Evolutionary conservation across 2,113 vertebrate genomes (phyloP), one percentile per base, ranked within the genome.

Genomic region (Zootoca vivipara): DNA sequence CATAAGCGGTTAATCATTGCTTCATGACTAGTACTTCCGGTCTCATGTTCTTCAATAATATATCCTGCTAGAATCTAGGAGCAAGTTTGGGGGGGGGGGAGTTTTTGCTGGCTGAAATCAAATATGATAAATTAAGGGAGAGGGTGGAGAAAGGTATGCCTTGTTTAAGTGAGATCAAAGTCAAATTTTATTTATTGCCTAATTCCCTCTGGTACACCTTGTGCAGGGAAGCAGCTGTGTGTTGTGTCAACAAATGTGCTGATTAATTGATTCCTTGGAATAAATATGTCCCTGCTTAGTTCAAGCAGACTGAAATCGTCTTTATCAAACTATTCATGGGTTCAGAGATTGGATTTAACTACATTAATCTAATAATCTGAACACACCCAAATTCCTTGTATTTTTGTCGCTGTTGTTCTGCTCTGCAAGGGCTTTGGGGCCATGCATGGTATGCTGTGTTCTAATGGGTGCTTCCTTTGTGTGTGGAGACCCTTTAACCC

Each of bases 121-220:
- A 81, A 78, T 85, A 85, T 69, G 74, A 94, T 78, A 92, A 89
- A 92, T 92, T 86, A 93, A 94, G 67, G 64, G 90, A 92, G 7
- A 16, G 2, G 88, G 86, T 89, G n/a, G 67, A 89, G 35, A 83
- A 67, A 89, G 89, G 83, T 90, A 72, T 78, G 33, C 28, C 89
- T 82, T 83, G 84, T 89, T 81, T 62, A 94, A 93, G 91, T 93
- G 84, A 92, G 58, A 90, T 93, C 87, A 91, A 89, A 93, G 46
- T 89, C 82, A 94, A 89, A 87, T 93, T 88, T 85, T 94, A 91
- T 93, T 91, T 94, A 93, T 89, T 91, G 30, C 89, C 74, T 93
- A 92, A 92, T 94, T 93, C 92, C 24, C 42, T 74, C 35, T 88
- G 87, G 58, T 84, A 89, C 52, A 83, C 33, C 46, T 77, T 78